Evolutionary conservation across 2,113 vertebrate genomes (phyloP), one percentile per base, ranked within the genome.

Genomic region (Sula dactylatra): DNA sequence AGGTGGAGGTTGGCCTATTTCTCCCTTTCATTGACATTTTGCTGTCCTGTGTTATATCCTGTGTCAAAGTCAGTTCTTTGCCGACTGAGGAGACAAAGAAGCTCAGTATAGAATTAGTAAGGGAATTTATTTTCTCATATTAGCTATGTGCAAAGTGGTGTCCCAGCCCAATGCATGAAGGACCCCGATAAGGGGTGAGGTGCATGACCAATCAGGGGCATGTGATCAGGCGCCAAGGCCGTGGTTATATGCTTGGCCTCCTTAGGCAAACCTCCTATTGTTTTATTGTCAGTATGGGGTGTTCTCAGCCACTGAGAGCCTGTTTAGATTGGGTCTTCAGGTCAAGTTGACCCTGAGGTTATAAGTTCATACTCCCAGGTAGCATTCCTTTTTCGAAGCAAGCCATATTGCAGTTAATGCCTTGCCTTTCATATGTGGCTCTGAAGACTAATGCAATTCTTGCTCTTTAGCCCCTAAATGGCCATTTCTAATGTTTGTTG

Each of bases 201-300:
- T 38, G n/a, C 26, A 5, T 59, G 59, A 52, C 14, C 32, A 9
- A 7, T 5, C 24, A 24, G 21, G 21, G 18, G 4, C 18, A 36
- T 49, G 16, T 38, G 36, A 70, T 58, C 27, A 9, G 21, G 11
- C 7, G 2, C 26, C 42, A 71, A 58, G 47, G 40, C 40, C 0
- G 1, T 1, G 2, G 26, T 67, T 62, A 11, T 4, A 25, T 1
- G 0, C 8, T 36, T 86, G n/a, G 19, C 19, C 22, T 85, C 34
- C 15, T 70, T 32, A 36, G 55, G 61, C 38, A 93, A 45, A 76
- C 24, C 42, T 36, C 10, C 16, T 15, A 1, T 42, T 65, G 40
- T 71, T 71, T 45, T 49, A 3, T 14, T 82, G 36, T 24, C 3
- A 1, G 6, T 38, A 17, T 32, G 11, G 21, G 34, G 7, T 49